phyloP scores from a whole-genome alignment of 1,140 invertebrate genomes.

The Trichonephila inaurata region DNA sequence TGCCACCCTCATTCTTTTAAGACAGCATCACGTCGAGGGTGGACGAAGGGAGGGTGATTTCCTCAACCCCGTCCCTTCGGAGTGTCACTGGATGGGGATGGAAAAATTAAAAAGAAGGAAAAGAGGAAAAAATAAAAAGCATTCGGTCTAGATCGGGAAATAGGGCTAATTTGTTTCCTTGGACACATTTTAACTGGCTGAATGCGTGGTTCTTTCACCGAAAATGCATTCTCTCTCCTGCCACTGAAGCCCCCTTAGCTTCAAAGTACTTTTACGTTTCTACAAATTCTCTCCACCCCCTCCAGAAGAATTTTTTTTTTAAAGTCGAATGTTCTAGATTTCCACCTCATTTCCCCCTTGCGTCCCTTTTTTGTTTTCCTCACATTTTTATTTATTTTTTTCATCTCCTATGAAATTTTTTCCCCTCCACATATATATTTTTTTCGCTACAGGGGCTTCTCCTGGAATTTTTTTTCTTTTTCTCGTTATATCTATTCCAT shows the following conservation, averaged over 20 bases:
- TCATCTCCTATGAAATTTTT: slow-evolving; percentile 33
- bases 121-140: slow-evolving; percentile 29
- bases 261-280: slow-evolving; percentile 49
- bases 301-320: slow-evolving; percentile 21
- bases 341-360: slow-evolving; percentile 75
- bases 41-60: not conserved
- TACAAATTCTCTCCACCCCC: slow-evolving; percentile 53
- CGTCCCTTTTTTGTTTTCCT: slow-evolving; percentile 26
- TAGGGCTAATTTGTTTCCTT: slow-evolving; percentile 75
- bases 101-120: slow-evolving; percentile 50
- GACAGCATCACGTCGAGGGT: slow-evolving; percentile 48
- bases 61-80: slow-evolving; percentile 48
- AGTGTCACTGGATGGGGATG: slow-evolving; percentile 66
- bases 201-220: slow-evolving; percentile 72
- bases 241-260: not conserved
- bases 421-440: slow-evolving; percentile 40
- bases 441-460: not conserved
- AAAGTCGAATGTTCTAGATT: slow-evolving; percentile 73
- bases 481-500: slow-evolving; percentile 13
- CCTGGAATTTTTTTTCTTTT: not conserved
- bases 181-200: slow-evolving; percentile 76
- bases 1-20: slow-evolving; percentile 68
- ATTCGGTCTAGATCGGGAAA: slow-evolving; percentile 70
- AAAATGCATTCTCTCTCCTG: slow-evolving; percentile 71
- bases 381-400: slow-evolving; percentile 44